These are phyloP conservation scores for Epinephelus moara DNA, from an alignment of 2,113 vertebrate genomes.

Conservation along the genomic window DNA sequence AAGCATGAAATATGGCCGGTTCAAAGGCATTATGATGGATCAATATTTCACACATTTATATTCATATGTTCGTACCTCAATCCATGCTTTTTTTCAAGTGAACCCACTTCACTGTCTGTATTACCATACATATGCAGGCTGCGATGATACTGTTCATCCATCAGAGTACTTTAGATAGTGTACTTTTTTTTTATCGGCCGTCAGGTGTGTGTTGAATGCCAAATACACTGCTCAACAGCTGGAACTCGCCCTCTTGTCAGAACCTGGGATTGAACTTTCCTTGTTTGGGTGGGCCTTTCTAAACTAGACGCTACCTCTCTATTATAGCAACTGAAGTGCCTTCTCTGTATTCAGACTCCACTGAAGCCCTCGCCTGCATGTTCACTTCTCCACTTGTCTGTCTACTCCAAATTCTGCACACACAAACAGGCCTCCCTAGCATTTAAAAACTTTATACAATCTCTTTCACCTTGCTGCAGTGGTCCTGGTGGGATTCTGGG, in stretches of 20 bases:
- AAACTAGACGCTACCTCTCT: conserved; percentile 40
- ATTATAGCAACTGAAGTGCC: conserved; percentile 45
- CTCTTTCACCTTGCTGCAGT: conserved; percentile 73
- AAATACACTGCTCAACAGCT: conserved; percentile 49
- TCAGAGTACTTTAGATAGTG: conserved; percentile 55
- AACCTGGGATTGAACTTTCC: conserved; percentile 48
- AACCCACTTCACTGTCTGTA: conserved; percentile 55
- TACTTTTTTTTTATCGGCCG: conserved; percentile 48
- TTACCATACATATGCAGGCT: conserved; percentile 65
- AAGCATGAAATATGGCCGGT: conserved; percentile 64
- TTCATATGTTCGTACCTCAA: conserved; percentile 73
- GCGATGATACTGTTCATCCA: conserved; percentile 44
- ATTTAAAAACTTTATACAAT: conserved; percentile 60
- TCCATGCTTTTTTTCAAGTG: conserved; percentile 45
- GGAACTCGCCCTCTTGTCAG: conserved; percentile 47
- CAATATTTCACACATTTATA: conserved; percentile 83
- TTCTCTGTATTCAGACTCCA: conserved; percentile 59
- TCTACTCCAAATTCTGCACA: conserved; percentile 52
- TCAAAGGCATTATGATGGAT: conserved; percentile 72
- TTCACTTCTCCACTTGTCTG: conserved; percentile 28
- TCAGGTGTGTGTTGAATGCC: conserved; percentile 53
- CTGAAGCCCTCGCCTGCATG: conserved; percentile 35
- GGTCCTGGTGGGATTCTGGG: conserved; percentile 70
- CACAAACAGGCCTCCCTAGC: conserved; percentile 48
- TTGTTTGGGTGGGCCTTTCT: conserved; percentile 47